Conservation (phyloP, 2,113 vertebrate species). For the Cyphomyrus discorhynchus region DNA sequence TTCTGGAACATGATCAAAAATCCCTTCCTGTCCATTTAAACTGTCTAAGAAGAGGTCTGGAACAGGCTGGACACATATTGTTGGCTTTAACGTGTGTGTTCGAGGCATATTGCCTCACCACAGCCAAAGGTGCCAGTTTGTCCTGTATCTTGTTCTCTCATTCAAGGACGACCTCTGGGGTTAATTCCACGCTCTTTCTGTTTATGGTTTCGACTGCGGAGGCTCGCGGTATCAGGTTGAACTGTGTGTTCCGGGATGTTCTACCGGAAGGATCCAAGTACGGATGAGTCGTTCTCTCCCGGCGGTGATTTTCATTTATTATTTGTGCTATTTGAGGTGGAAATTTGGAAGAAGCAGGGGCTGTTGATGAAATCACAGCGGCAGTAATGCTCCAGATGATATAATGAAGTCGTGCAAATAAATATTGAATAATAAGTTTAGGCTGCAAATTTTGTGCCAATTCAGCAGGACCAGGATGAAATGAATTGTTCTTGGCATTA, state of each 20-base stretch:
- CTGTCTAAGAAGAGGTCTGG: not conserved
- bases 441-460: conserved; percentile 22
- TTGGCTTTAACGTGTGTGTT: not conserved
- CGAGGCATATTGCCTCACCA: not conserved
- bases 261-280: not conserved
- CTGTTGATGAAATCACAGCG: conserved; percentile 24
- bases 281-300: not conserved
- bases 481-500: conserved; percentile 24
- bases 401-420: conserved; percentile 32
- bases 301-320: not conserved
- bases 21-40: conserved; percentile 19
- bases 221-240: not conserved
- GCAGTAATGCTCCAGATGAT: conserved; percentile 29
- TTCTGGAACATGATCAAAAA: not conserved
- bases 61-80: conserved; percentile 9
- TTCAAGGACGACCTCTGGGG: not conserved
- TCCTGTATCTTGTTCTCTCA: conserved; percentile 12
- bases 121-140: not conserved
- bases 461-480: conserved; percentile 8
- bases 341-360: not conserved
- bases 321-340: conserved; percentile 20
- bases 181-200: not conserved
- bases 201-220: not conserved
- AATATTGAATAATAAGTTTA: conserved; percentile 38
- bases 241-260: not conserved